Conservation (phyloP, 2,888 invertebrate genomes). For the Gerris lacustris region DNA sequence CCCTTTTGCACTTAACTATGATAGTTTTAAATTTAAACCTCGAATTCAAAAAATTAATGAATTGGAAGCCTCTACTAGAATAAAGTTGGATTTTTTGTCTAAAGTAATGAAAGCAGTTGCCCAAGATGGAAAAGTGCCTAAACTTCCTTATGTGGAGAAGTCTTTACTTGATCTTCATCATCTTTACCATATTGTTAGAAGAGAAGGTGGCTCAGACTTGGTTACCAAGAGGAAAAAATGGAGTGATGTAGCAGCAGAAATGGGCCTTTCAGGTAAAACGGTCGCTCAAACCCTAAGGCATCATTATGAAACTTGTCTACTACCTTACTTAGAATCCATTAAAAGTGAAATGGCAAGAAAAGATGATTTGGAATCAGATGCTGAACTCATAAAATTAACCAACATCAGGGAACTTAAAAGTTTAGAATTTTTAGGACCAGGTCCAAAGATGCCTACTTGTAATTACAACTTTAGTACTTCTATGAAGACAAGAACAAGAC, state of each 20-base stretch:
- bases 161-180: slow-evolving; percentile 84
- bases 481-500: slow-evolving; percentile 22
- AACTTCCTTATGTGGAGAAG: slow-evolving; percentile 87
- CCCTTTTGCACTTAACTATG: slow-evolving; percentile 94
- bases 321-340: slow-evolving; percentile 6
- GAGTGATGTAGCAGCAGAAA: slow-evolving; percentile 73
- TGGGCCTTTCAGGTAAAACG: slow-evolving; percentile 51
- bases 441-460: slow-evolving; percentile 46
- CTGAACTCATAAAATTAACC: background rate
- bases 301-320: background rate
- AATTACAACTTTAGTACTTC: slow-evolving; percentile 18
- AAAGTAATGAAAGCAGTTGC: slow-evolving; percentile 98
- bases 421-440: slow-evolving; percentile 52
- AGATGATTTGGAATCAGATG: slow-evolving; percentile 56
- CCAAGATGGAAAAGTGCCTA: slow-evolving; percentile 77
- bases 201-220: slow-evolving; percentile 78
- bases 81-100: slow-evolving; percentile 91
- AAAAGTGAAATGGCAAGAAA: slow-evolving; percentile 37
- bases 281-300: background rate
- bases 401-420: slow-evolving; percentile 45
- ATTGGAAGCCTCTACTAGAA: slow-evolving; percentile 90
- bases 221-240: slow-evolving; percentile 84
- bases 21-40: slow-evolving; percentile 88
- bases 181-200: slow-evolving; percentile 70
- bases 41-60: slow-evolving; percentile 94